A percentile compares a stretch with the other conserved stretches of the same genome.
Conservation (phyloP, 2,888 invertebrate genomes). For the Mystacides longicornis region DNA sequence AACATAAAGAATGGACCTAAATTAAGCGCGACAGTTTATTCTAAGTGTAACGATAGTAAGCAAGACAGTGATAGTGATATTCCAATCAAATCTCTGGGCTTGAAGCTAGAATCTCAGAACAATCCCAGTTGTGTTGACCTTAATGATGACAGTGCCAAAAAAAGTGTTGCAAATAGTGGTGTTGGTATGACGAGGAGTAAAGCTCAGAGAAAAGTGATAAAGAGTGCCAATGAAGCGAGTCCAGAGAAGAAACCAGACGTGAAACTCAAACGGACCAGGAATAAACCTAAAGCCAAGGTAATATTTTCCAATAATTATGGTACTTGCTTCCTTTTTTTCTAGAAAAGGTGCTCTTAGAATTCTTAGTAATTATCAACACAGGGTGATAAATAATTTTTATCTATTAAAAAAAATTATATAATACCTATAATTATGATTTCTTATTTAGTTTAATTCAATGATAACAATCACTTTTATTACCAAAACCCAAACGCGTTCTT, state of each 20-base stretch:
- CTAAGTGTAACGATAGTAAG: slow-evolving; percentile 38
- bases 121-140: slow-evolving; percentile 18
- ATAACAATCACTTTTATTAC: too few relatives aligned
- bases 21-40: slow-evolving; percentile 36
- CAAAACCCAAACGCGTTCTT: too few relatives aligned
- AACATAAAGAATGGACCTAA: slow-evolving; percentile 37
- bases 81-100: slow-evolving; percentile 28
- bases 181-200: slow-evolving; percentile 21
- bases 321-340: too few relatives aligned
- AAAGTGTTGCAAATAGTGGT: slow-evolving; percentile 23
- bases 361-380: too few relatives aligned
- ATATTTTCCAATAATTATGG: too few relatives aligned
- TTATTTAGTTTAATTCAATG: too few relatives aligned
- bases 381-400: too few relatives aligned
- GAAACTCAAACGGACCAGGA: slow-evolving; percentile 36
- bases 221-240: slow-evolving; percentile 9
- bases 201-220: slow-evolving; percentile 23
- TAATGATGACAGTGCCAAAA: slow-evolving; percentile 38
- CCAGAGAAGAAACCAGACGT: slow-evolving; percentile 31
- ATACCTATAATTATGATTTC: too few relatives aligned
- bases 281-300: slow-evolving; percentile 43
- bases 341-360: too few relatives aligned
- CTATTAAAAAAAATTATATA: too few relatives aligned
- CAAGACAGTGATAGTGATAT: slow-evolving; percentile 33
- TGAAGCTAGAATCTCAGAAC: slow-evolving; percentile 24